phyloP scores from a whole-genome alignment of 1,140 invertebrate species.

The Sinella curviseta region DNA sequence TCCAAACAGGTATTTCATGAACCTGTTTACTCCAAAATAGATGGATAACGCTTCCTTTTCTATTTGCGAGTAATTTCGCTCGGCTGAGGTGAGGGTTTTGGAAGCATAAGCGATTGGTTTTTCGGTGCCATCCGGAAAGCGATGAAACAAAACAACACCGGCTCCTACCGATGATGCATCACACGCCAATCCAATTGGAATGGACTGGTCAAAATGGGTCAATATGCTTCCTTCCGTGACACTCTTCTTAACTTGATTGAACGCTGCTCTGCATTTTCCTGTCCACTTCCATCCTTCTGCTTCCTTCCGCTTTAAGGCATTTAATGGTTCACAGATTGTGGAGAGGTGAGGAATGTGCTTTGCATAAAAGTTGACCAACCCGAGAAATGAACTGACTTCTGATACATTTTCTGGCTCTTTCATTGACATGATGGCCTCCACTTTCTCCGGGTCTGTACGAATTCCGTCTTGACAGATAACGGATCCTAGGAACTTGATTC shows the following conservation, averaged over 20 bases:
- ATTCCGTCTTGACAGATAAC: neutral
- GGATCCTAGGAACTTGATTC: neutral
- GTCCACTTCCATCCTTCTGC: neutral
- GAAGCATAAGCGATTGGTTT: slow-evolving; percentile 48
- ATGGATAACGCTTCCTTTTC: slow-evolving; percentile 49
- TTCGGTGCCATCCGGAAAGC: slow-evolving; percentile 44
- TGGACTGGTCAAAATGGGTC: neutral
- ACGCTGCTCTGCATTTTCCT: neutral
- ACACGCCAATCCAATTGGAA: slow-evolving; percentile 3
- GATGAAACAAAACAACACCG: slow-evolving; percentile 42
- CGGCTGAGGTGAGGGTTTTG: slow-evolving; percentile 27
- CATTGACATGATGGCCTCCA: neutral
- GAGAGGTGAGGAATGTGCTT: slow-evolving; percentile 52
- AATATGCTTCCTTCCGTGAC: slow-evolving; percentile 3
- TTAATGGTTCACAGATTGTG: slow-evolving; percentile 47
- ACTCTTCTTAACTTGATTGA: neutral
- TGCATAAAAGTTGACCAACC: slow-evolving; percentile 52
- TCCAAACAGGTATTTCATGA: slow-evolving; percentile 49
- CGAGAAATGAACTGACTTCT: slow-evolving; percentile 49
- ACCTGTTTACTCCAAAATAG: slow-evolving; percentile 47
- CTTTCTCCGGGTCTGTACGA: neutral
- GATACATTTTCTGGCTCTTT: neutral
- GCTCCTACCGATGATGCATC: slow-evolving; percentile 42
- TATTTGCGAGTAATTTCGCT: slow-evolving; percentile 41
- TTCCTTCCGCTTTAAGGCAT: neutral